Base-by-base conservation (phyloP, 2,113 vertebrate species). In the Rhegmatorhina hoffmannsi region DNA sequence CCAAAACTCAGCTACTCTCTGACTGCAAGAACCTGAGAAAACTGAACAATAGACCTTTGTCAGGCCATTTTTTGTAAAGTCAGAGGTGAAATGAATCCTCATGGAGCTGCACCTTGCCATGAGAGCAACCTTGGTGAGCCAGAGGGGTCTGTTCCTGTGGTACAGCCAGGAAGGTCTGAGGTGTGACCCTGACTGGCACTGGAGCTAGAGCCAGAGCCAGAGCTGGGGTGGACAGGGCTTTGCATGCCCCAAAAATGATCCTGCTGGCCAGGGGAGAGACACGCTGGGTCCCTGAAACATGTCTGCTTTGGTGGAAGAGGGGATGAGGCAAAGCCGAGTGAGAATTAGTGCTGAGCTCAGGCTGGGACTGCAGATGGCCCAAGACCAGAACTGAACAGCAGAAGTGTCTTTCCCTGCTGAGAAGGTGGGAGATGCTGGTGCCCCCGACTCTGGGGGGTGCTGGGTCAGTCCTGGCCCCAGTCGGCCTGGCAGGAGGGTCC, bases 391-490 rank as follows among this genome's bases (percentile, higher is more conserved):
- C 9, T 38, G 49, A 44, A 11, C 5, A 59, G 29, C 28, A 43
- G 47, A 44, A 62, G 17, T 20, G 36, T 20, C 44, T 33, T 78
- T 79, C 67, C 43, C 34, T 55, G 59, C 19, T 13, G 49, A n/a
- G 50, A 46, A 43, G 26, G 11, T 50, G 56, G 75, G 40, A 76
- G 34, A 28, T 58, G 36, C 34, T 12, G 4, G 36, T 1, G 6
- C 23, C 64, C 1, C 0, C 10, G 72, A 40, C 40, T 40, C 1
- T 63, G 66, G 43, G 50, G 34, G 29, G 28, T 3, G 1, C 28
- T 66, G 64, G 50, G 3, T 58, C 47, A 23, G 4, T 18, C 49
- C 26, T 33, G 33, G 33, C 1, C 2, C 52, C 20, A 1, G 1
- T 15, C 31, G 8, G 28, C 11, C 40, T 0, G 2, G 23, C 77